phyloP scores from a whole-genome alignment of 1,140 invertebrate species.

The Drosophila pruinosa region DNA sequence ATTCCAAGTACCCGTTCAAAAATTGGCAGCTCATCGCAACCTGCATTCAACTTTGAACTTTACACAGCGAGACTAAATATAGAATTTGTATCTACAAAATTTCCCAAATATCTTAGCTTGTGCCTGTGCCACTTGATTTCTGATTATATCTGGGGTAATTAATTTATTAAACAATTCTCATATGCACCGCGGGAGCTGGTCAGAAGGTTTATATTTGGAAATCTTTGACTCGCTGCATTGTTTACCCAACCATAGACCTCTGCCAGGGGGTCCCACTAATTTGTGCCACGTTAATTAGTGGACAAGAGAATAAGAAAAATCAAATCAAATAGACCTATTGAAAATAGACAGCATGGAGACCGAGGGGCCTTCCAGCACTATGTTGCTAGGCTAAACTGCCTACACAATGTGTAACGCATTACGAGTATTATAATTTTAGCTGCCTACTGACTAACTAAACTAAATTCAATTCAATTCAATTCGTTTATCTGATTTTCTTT shows the following conservation, averaged over 20 bases:
- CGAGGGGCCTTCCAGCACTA: conserved; percentile 9
- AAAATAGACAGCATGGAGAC: conserved; percentile 1
- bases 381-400: conserved; percentile 31
- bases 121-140: conserved; percentile 44
- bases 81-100: conserved; percentile 6
- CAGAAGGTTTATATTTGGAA: conserved; percentile 12
- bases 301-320: conserved; percentile 8
- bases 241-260: neutral
- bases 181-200: conserved; percentile 20
- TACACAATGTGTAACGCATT: conserved; percentile 67
- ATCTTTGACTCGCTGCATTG: conserved; percentile 18
- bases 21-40: neutral
- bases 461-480: conserved; percentile 55
- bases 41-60: conserved; percentile 33
- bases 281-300: conserved; percentile 49
- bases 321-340: conserved; percentile 4
- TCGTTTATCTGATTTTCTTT: conserved; percentile 70
- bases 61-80: conserved; percentile 15
- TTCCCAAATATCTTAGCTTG: conserved; percentile 12
- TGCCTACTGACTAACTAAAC: conserved; percentile 36
- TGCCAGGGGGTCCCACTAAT: conserved; percentile 34
- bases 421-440: conserved; percentile 35
- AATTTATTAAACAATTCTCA: conserved; percentile 53
- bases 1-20: neutral
- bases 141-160: conserved; percentile 48